Conservation (phyloP, 2,113 vertebrate species). For the Alaudala cheleensis region DNA sequence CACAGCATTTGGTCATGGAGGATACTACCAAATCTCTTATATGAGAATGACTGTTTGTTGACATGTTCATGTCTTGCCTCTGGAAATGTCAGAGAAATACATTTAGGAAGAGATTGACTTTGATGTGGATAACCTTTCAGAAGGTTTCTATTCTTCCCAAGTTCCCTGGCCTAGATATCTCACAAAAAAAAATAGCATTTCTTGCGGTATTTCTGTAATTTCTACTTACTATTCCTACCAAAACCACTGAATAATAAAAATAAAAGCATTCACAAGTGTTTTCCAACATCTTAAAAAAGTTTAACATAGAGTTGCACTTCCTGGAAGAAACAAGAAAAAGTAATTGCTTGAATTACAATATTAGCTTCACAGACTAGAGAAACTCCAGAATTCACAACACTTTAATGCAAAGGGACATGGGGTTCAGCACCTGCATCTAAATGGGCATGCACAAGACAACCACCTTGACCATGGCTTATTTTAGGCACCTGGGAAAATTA, state of each 20-base stretch:
- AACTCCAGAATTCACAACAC: not conserved
- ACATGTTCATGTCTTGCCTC: not conserved
- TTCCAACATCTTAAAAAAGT: not conserved
- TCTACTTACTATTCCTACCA: not conserved
- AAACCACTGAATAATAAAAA: not conserved
- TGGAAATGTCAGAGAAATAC: not conserved
- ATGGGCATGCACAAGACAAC: not conserved
- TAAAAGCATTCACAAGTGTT: not conserved
- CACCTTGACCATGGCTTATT: not conserved
- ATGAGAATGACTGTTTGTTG: not conserved
- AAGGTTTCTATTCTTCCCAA: not conserved
- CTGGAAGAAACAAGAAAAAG: not conserved
- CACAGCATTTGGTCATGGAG: not conserved
- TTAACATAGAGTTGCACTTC: not conserved
- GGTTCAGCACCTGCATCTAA: not conserved
- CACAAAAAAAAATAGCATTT: not conserved
- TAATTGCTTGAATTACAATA: not conserved
- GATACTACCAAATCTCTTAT: not conserved
- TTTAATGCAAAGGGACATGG: not conserved
- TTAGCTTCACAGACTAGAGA: not conserved
- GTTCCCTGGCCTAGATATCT: not conserved
- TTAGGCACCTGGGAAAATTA: not conserved
- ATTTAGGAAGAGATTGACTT: not conserved
- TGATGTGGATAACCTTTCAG: constrained; percentile 14
- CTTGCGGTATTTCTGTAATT: not conserved